phyloP scores from a whole-genome alignment of 2,888 invertebrate species.

The Arctia plantaginis region DNA sequence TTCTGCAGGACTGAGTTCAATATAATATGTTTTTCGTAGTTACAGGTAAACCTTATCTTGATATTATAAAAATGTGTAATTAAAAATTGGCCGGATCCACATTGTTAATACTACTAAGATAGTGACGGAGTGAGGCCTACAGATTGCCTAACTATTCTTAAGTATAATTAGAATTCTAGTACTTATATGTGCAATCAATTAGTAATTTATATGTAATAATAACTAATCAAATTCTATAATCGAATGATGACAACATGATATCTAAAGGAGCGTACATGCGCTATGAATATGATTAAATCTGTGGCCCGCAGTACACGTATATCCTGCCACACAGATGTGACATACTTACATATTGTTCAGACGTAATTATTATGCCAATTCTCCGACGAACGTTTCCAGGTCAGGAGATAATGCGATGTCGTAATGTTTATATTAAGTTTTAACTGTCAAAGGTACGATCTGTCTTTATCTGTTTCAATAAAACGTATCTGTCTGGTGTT shows the following conservation, averaged over 20 bases:
- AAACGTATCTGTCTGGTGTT: constrained; percentile 18
- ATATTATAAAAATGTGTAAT: no score
- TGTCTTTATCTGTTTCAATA: constrained; percentile 32
- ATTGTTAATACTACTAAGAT: no score
- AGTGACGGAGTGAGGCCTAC: no score
- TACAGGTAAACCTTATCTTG: no score
- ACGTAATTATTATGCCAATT: constrained; percentile 32
- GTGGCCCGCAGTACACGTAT: not conserved
- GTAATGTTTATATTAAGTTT: constrained; percentile 30
- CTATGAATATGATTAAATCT: not conserved
- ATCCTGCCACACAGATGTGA: constrained; percentile 10
- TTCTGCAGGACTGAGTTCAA: no score
- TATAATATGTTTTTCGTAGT: no score
- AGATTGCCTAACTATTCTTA: no score
- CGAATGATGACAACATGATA: not conserved
- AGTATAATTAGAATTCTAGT: not conserved
- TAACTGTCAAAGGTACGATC: constrained; percentile 22
- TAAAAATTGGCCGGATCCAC: no score
- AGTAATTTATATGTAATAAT: not conserved
- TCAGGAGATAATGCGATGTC: constrained; percentile 33
- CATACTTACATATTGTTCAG: constrained; percentile 14
- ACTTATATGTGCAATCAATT: not conserved
- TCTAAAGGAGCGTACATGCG: not conserved
- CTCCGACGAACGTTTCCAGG: constrained; percentile 30
- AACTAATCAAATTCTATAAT: not conserved